Conservation (phyloP, 2,113 vertebrate species). For the Cricetomys ansorgei region DNA sequence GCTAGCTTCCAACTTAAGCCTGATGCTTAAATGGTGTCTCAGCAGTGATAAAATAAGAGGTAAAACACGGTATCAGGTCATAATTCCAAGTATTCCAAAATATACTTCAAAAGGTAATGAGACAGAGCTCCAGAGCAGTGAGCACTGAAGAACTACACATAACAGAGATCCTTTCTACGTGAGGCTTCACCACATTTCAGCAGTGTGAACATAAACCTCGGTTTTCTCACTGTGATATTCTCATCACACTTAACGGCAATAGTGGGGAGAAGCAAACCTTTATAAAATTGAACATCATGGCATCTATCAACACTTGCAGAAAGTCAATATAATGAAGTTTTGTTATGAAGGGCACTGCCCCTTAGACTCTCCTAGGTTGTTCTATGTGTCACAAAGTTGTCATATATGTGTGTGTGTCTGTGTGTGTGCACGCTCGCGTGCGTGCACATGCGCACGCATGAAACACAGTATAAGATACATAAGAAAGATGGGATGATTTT, state of each 20-base stretch:
- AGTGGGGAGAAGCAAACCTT: constrained; percentile 23
- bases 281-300: constrained; percentile 38
- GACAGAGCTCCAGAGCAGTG: neutral
- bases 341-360: neutral
- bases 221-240: constrained; percentile 17
- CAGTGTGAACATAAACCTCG: neutral
- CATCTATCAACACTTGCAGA: constrained; percentile 1
- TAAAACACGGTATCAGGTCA: constrained; percentile 6
- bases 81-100: constrained; percentile 59
- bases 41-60: constrained; percentile 34
- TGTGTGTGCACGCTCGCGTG: too few species aligned
- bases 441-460: too few species aligned
- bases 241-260: neutral
- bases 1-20: constrained; percentile 2
- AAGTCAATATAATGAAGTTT: neutral
- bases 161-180: neutral
- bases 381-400: neutral
- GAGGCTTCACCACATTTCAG: neutral
- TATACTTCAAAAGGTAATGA: constrained; percentile 17
- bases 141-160: neutral
- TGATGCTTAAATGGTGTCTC: neutral
- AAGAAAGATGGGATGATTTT: neutral
- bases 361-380: neutral
- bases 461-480: too few species aligned
- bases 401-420: too few species aligned